Evolutionary conservation across 2,888 invertebrate species (phyloP), one percentile per base, ranked within the genome.

Genomic region (Tinea trinotella): DNA sequence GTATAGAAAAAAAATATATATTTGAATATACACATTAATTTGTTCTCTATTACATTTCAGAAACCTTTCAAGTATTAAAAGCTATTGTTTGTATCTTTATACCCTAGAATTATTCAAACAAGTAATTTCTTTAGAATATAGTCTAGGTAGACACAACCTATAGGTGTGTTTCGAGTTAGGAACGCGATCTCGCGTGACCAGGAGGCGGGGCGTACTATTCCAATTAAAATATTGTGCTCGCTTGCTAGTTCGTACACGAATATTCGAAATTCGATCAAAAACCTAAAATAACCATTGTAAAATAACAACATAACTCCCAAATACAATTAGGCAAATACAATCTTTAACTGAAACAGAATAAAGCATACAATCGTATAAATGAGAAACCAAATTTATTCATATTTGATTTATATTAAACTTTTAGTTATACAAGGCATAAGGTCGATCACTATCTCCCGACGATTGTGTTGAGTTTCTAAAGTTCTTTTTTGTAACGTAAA

Each of bases 151-250:
- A n/a, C 18, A 18, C 17, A 2, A 10, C n/a, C 24, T 22, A 24
- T 22, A 50, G 50, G 22, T 50, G 50, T 13, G 50, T 50, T 50
- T 24, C 6, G 22, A 22, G 53, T 53, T 55, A 40, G 20, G 53
- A 84, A 85, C 84, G 84, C 84, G 76, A 84, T 77, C 73, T 87
- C 66, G 85, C 86, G 86, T 87, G 86, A 75, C 79, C 57, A 57
- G 63, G 62, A 73, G 82, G 84, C 77, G 84, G 71, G 74, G 78
- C 68, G 59, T 70, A 63, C 73, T 72, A 75, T 81, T 74, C 78
- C 75, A 81, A 80, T 79, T 83, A 83, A 76, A 83, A 83, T 76
- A 77, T 75, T 72, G 76, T 71, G 64, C 66, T 66, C 67, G 63
- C 59, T 65, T 61, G 57, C 55, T 56, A 56, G 54, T 36, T 50